Percentiles rank a stretch among this genome's conserved stretches.
Conservation (phyloP, 2,113 vertebrate species). For the Neolamprologus brichardi region DNA sequence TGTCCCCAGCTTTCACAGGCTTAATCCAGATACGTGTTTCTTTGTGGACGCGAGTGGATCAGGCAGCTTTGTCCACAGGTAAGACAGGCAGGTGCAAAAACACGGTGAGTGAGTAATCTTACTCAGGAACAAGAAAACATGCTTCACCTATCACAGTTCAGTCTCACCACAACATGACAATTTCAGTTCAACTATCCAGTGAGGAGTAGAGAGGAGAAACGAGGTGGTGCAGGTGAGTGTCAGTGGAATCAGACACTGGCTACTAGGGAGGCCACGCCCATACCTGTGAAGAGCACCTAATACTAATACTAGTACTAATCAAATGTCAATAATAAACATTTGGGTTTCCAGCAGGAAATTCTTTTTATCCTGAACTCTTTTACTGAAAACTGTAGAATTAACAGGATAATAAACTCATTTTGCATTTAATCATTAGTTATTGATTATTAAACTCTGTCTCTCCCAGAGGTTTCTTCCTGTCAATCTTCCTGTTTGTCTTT, state of each 20-base stretch:
- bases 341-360: not conserved
- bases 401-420: not conserved
- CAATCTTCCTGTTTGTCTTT: not conserved
- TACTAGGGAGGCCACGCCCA: not conserved
- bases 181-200: fast-evolving
- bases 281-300: not conserved
- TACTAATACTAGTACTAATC: not conserved
- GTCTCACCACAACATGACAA: not conserved
- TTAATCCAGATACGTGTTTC: not conserved
- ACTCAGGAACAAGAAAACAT: not conserved
- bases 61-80: not conserved
- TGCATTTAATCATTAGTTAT: not conserved
- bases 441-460: not conserved
- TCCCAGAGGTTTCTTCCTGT: not conserved
- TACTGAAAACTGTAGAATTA: not conserved
- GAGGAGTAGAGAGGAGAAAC: not conserved
- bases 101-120: not conserved
- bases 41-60: not conserved
- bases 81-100: not conserved
- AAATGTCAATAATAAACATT: not conserved
- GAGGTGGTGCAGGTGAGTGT: not conserved
- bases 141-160: not conserved
- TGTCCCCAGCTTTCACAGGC: not conserved
- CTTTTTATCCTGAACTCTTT: not conserved
- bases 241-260: not conserved